Evolutionary conservation across 1,140 invertebrate species (phyloP).

Genomic region (Caerostris extrusa): DNA sequence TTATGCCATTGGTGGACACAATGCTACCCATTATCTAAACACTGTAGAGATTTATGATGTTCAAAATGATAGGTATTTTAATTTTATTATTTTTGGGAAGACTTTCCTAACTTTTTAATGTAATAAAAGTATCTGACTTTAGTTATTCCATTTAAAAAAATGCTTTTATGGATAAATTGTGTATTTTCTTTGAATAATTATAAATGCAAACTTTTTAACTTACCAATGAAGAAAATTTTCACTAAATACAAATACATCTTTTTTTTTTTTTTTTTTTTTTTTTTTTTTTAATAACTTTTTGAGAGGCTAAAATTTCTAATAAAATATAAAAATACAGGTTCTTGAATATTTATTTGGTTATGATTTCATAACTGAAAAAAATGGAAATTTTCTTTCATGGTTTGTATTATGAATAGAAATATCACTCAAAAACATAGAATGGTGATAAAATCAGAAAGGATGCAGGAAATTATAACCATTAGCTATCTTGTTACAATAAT

Average conservation of each 20-base stretch:
- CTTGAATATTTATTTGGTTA: neutral
- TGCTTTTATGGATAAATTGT: neutral
- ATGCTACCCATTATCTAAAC: slow-evolving; percentile 89
- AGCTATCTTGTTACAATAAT: neutral
- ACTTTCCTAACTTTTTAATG: neutral
- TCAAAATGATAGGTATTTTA: slow-evolving; percentile 67
- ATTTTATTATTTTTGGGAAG: neutral
- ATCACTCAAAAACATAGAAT: neutral
- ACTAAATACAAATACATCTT: neutral
- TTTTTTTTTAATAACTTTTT: neutral
- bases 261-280: neutral
- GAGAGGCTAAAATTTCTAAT: neutral
- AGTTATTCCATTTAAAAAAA: neutral
- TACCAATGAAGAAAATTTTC: neutral
- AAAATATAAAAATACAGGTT: neutral
- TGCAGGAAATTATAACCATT: neutral
- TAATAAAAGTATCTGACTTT: neutral
- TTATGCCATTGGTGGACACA: slow-evolving; percentile 88
- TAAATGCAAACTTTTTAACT: neutral
- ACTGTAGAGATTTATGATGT: slow-evolving; percentile 89
- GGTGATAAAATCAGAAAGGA: neutral
- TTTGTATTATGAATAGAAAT: neutral
- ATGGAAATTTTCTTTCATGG: neutral
- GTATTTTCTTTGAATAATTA: neutral
- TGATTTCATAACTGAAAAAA: neutral